Conservation (phyloP, 2,113 vertebrate species). For the Grantiella picta region DNA sequence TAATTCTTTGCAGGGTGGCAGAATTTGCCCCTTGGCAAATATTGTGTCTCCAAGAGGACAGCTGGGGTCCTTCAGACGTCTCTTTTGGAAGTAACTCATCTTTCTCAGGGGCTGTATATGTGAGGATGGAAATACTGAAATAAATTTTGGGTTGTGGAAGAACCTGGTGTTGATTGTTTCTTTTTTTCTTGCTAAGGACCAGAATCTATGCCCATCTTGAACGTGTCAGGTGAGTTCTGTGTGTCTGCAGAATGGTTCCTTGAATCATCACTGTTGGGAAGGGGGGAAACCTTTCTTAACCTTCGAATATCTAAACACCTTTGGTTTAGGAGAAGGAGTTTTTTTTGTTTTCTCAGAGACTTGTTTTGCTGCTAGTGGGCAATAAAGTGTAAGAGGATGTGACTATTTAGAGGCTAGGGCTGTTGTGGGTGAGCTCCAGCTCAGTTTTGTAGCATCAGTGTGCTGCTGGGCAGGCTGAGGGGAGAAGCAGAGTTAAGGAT, state of each 20-base stretch:
- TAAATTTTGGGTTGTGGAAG: neutral
- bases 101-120: fast-evolving
- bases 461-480: neutral
- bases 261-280: fast-evolving
- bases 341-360: fast-evolving
- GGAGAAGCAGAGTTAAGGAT: too few species aligned
- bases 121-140: neutral
- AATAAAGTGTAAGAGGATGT: neutral
- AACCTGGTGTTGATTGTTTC: fast-evolving
- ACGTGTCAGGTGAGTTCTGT: fast-evolving
- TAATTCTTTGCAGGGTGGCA: fast-evolving
- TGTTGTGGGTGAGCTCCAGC: neutral
- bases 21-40: fast-evolving
- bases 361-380: fast-evolving
- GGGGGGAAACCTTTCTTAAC: fast-evolving
- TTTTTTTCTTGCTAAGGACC: too few species aligned
- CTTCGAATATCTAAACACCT: fast-evolving
- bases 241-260: neutral
- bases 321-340: fast-evolving
- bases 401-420: fast-evolving
- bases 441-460: fast-evolving
- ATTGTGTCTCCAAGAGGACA: fast-evolving
- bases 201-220: fast-evolving
- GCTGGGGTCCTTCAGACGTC: fast-evolving
- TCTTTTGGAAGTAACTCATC: fast-evolving